Percentiles rank a stretch among this genome's conserved stretches.
These are phyloP conservation scores for Drosophila funebris DNA, from an alignment of 1,140 invertebrate genomes.

Conservation along the genomic window DNA sequence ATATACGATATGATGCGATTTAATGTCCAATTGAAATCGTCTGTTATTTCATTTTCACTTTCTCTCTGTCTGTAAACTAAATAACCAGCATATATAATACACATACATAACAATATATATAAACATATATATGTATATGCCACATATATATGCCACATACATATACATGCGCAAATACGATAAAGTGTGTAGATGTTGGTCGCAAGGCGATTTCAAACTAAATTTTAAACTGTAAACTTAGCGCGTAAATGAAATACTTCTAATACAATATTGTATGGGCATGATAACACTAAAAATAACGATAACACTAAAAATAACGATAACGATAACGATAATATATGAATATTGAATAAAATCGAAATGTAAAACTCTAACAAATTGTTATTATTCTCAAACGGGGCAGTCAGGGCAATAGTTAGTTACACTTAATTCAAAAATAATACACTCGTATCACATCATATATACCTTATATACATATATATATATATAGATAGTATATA, in stretches of 20 bases:
- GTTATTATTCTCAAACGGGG: background rate
- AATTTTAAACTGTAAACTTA: constrained; percentile 49
- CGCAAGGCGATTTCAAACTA: constrained; percentile 37
- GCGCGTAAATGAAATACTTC: constrained; percentile 17
- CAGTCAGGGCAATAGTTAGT: background rate
- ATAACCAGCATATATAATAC: background rate
- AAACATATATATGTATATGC: background rate
- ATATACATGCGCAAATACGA: constrained; percentile 9
- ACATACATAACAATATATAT: constrained; percentile 1
- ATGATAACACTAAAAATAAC: background rate
- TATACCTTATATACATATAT: no score
- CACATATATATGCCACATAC: constrained; percentile 2
- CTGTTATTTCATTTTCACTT: constrained; percentile 10
- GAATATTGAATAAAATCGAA: constrained; percentile 30
- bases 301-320: background rate
- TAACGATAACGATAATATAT: constrained; percentile 17
- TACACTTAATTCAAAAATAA: background rate
- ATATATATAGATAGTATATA: no score
- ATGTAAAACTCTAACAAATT: constrained; percentile 29
- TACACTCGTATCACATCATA: background rate
- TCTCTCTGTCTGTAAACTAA: constrained; percentile 40
- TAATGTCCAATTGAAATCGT: constrained; percentile 28
- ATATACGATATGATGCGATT: constrained; percentile 16
- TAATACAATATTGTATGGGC: constrained; percentile 28
- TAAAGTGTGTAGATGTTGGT: constrained; percentile 36